These are phyloP conservation scores for Apodemia zela DNA, from an alignment of 2,888 invertebrate species.

Conservation along the genomic window DNA sequence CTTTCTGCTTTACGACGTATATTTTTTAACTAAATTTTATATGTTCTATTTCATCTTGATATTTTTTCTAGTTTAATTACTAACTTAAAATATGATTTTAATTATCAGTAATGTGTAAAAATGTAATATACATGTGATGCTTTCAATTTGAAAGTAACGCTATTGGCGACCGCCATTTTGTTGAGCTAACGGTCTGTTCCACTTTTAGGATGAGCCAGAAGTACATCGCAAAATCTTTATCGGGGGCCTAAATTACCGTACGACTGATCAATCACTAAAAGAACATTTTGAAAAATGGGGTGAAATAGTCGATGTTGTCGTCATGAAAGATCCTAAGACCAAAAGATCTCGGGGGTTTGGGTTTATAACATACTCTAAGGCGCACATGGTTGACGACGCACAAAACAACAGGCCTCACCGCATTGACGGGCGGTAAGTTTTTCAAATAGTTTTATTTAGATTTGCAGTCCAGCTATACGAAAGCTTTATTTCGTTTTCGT, in stretches of 20 bases:
- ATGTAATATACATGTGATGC: not conserved
- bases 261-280: conserved; percentile 95
- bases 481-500: conserved; percentile 52
- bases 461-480: conserved; percentile 72
- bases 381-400: conserved; percentile 98
- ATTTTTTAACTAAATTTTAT: not conserved
- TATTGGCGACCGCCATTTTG: conserved; percentile 64
- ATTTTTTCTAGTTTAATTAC: not conserved
- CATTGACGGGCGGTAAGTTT: conserved; percentile 89
- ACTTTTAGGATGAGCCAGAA: conserved; percentile 86
- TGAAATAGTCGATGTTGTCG: conserved; percentile 96
- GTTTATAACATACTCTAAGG: conserved; percentile 96
- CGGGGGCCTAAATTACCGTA: conserved; percentile 96
- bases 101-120: not conserved
- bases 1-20: not conserved
- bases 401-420: conserved; percentile 94
- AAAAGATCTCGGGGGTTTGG: conserved; percentile 98
- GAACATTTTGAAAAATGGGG: conserved; percentile 99
- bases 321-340: conserved; percentile 97
- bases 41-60: not conserved
- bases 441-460: conserved; percentile 8
- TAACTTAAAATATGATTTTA: not conserved
- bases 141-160: not conserved
- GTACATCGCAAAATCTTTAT: conserved; percentile 96
- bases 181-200: conserved; percentile 47